These are phyloP conservation scores for Kuschelorhynchus macadamiae DNA, from an alignment of 2,888 invertebrate species.

Conservation along the genomic window DNA sequence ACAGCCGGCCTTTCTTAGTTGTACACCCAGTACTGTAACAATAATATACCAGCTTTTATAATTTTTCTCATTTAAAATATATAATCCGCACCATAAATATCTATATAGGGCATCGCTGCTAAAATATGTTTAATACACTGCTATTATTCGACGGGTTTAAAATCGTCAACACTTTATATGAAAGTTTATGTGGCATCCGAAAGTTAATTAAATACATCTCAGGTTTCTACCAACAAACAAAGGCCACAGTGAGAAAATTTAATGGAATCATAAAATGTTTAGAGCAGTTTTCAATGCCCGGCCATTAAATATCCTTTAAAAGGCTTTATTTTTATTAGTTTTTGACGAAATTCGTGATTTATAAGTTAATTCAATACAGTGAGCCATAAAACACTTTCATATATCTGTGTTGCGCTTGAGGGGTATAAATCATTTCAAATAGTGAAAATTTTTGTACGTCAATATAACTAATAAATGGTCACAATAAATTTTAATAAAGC, in stretches of 20 bases:
- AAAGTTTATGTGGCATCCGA: conserved; percentile 28
- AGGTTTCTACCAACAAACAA: conserved; percentile 28
- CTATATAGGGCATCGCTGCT: no score
- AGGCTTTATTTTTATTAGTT: conserved; percentile 35
- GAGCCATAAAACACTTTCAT: conserved; percentile 28
- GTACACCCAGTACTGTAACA: no score
- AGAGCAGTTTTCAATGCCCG: conserved; percentile 41
- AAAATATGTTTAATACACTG: no score
- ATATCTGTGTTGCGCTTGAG: conserved; percentile 23
- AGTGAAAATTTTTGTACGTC: conserved; percentile 23
- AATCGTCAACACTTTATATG: no score
- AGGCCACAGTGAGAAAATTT: conserved; percentile 36
- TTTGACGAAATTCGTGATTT: conserved; percentile 34
- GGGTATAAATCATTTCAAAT: conserved; percentile 24
- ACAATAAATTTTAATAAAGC: conserved; percentile 5
- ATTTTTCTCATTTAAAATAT: no score
- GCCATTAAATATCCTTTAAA: conserved; percentile 35
- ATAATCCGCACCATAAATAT: no score
- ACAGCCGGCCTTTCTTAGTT: no score
- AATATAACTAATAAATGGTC: conserved; percentile 18
- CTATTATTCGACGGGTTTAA: no score
- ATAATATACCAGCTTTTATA: no score
- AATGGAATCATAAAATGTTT: conserved; percentile 44
- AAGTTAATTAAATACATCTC: conserved; percentile 41
- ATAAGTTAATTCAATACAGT: conserved; percentile 39